phyloP scores from a whole-genome alignment of 1,140 invertebrate genomes.

The Drosophila aff. region DNA sequence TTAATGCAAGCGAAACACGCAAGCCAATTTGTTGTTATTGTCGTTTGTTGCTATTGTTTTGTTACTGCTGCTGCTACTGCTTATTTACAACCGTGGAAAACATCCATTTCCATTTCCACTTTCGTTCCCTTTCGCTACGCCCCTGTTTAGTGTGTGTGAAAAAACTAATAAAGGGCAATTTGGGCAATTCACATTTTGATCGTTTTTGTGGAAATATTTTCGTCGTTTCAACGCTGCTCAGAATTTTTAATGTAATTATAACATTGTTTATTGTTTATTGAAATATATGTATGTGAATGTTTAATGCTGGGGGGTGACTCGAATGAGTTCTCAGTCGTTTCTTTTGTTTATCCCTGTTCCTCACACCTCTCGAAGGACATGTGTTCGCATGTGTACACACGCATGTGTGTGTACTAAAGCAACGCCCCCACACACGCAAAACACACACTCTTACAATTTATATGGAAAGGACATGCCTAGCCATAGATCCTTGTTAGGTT shows the following conservation, averaged over 20 bases:
- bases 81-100: slow-evolving; percentile 50
- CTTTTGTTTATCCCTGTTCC: slow-evolving; percentile 30
- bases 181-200: slow-evolving; percentile 70
- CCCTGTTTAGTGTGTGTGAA: slow-evolving; percentile 78
- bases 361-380: slow-evolving; percentile 18
- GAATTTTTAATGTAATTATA: slow-evolving; percentile 79
- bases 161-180: slow-evolving; percentile 83
- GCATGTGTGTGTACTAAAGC: slow-evolving; percentile 55
- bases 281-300: slow-evolving; percentile 25
- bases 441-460: slow-evolving; percentile 7
- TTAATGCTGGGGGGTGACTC: slow-evolving; percentile 1
- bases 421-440: slow-evolving; percentile 40
- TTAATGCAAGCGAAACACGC: slow-evolving; percentile 73
- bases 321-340: background rate
- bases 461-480: slow-evolving; percentile 12
- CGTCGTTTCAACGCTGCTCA: slow-evolving; percentile 36
- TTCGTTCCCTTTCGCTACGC: slow-evolving; percentile 13
- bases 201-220: slow-evolving; percentile 47
- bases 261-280: slow-evolving; percentile 62
- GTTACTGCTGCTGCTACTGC: slow-evolving; percentile 7
- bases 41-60: slow-evolving; percentile 35
- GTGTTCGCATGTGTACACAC: slow-evolving; percentile 16
- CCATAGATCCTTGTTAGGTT: slow-evolving; percentile 74
- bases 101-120: slow-evolving; percentile 33
- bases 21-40: slow-evolving; percentile 70